phyloP scores from a whole-genome alignment of 2,888 invertebrate genomes.

The Calephelis perditalis region DNA sequence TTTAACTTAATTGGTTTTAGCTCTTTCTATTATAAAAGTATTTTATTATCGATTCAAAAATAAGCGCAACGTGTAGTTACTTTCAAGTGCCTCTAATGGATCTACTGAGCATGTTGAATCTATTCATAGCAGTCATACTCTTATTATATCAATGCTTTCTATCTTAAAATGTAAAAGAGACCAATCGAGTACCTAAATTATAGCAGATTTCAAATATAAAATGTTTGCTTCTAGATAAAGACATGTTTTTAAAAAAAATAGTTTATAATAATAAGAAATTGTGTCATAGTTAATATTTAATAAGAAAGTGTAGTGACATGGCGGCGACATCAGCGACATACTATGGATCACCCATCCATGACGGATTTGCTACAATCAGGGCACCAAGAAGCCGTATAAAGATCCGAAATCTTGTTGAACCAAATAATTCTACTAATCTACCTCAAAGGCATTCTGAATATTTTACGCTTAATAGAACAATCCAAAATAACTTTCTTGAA shows the following conservation, averaged over 20 bases:
- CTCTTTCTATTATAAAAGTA: neutral
- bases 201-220: neutral
- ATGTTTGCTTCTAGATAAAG: neutral
- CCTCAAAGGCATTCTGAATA: slow-evolving; percentile 73
- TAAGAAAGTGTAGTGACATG: slow-evolving; percentile 32
- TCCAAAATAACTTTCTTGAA: slow-evolving; percentile 63
- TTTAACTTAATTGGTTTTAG: neutral
- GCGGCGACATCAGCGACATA: slow-evolving; percentile 65
- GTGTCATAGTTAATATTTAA: slow-evolving; percentile 14
- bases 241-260: neutral
- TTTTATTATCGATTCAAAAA: slow-evolving; percentile 2
- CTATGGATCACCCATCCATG: slow-evolving; percentile 83
- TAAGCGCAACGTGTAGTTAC: neutral
- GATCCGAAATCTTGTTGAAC: slow-evolving; percentile 67
- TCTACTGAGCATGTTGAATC: neutral
- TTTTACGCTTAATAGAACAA: slow-evolving; percentile 66
- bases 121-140: neutral
- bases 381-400: slow-evolving; percentile 76
- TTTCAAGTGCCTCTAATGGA: slow-evolving; percentile 8
- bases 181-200: neutral
- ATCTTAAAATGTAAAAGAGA: slow-evolving; percentile 1
- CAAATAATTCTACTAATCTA: slow-evolving; percentile 59
- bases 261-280: slow-evolving; percentile 3
- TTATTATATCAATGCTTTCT: slow-evolving; percentile 6
- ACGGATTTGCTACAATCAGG: slow-evolving; percentile 92